These are phyloP conservation scores for Grallaria varia DNA, from an alignment of 2,113 vertebrate genomes.

Conservation along the genomic window DNA sequence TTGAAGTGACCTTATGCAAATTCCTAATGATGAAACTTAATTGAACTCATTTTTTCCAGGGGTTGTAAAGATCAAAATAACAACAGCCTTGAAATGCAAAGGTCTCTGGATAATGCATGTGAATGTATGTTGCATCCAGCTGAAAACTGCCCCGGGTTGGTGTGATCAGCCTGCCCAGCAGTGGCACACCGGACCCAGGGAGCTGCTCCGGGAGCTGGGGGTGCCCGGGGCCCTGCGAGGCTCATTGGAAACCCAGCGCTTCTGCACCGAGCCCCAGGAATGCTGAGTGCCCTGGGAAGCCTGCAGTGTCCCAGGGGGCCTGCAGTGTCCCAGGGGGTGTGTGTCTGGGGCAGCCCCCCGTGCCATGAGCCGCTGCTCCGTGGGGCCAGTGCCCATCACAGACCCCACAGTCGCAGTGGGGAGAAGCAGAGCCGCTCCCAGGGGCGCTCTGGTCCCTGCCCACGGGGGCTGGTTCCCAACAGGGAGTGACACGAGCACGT, in stretches of 20 bases:
- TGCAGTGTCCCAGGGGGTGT: accelerated
- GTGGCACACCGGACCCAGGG: background rate
- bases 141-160: accelerated
- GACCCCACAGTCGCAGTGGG: background rate
- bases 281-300: background rate
- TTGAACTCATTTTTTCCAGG: conserved; percentile 18
- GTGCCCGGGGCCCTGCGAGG: too few species aligned
- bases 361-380: accelerated
- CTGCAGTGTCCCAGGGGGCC: background rate
- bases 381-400: accelerated
- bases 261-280: background rate
- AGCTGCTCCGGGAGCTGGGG: accelerated
- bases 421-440: background rate
- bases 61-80: conserved; percentile 51
- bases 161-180: background rate
- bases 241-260: background rate
- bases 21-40: conserved; percentile 39
- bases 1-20: conserved; percentile 62
- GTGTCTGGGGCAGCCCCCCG: background rate
- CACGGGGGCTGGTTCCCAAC: accelerated
- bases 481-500: background rate
- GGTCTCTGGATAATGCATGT: background rate
- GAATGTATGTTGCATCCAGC: background rate
- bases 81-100: conserved; percentile 33
- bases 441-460: background rate